phyloP scores from a whole-genome alignment of 2,797 vertebrate genomes.

The Galago senegalensis region DNA sequence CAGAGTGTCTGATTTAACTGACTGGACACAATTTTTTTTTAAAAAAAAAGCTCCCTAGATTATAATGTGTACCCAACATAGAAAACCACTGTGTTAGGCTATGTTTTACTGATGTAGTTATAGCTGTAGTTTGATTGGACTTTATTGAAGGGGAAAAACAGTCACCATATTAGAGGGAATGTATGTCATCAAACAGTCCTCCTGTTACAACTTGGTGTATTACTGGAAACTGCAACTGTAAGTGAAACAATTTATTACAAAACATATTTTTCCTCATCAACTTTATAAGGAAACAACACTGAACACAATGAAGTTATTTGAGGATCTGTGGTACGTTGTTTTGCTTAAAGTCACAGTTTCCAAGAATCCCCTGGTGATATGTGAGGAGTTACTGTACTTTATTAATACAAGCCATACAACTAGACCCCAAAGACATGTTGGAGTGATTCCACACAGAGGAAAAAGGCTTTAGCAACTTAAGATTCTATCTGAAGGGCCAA shows the following conservation, averaged over 20 bases:
- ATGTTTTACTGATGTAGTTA: neutral
- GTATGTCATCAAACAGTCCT: neutral
- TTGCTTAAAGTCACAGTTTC: neutral
- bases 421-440: constrained; percentile 31
- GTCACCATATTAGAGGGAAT: constrained; percentile 12
- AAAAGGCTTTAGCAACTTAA: neutral
- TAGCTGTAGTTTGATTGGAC: neutral
- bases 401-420: constrained; percentile 54
- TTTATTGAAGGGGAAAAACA: constrained; percentile 19
- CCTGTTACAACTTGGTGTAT: too few species aligned
- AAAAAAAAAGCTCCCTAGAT: neutral
- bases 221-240: neutral
- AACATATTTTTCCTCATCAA: neutral
- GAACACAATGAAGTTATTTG: neutral
- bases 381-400: neutral
- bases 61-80: neutral
- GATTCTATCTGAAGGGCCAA: neutral
- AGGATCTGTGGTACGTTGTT: neutral
- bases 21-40: neutral
- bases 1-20: constrained; percentile 45
- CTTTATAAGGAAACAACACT: neutral
- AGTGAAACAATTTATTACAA: neutral
- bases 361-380: neutral
- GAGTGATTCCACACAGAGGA: neutral
- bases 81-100: constrained; percentile 24